These are phyloP conservation scores for Sarcophaga variegata DNA, from an alignment of 2,888 invertebrate genomes.

Conservation along the genomic window DNA sequence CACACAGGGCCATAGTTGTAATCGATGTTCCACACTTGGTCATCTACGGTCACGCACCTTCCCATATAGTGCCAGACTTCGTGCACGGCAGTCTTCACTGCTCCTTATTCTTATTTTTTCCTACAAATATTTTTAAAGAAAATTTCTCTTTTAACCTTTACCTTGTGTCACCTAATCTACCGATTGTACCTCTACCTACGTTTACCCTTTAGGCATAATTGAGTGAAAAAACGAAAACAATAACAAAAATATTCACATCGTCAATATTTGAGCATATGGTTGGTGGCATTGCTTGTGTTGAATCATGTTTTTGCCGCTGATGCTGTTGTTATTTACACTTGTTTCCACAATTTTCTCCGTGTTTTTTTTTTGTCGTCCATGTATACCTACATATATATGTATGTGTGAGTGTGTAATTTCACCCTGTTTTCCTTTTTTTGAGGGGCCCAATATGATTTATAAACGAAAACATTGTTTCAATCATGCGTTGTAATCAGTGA, in stretches of 20 bases:
- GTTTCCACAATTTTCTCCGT: not conserved
- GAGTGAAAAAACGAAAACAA: not conserved
- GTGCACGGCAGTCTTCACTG: too few species aligned
- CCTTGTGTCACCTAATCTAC: not conserved
- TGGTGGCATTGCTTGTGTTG: not conserved
- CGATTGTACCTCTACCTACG: not conserved
- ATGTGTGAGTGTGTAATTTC: not conserved
- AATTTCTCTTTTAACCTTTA: too few species aligned
- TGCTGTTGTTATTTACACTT: slow-evolving; percentile 11
- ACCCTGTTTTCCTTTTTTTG: not conserved
- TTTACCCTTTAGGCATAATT: not conserved
- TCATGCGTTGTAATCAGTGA: slow-evolving; percentile 63
- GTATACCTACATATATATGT: not conserved
- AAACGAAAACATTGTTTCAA: slow-evolving; percentile 51
- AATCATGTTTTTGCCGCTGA: not conserved
- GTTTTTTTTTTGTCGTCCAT: not conserved
- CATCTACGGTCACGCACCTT: too few species aligned
- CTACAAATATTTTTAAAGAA: too few species aligned
- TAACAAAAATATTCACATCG: not conserved
- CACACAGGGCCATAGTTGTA: too few species aligned
- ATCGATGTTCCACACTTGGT: too few species aligned
- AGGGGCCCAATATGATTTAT: not conserved
- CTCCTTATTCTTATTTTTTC: too few species aligned
- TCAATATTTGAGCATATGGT: slow-evolving; percentile 24
- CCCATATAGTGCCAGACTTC: too few species aligned